Evolutionary conservation across 2,113 vertebrate genomes (phyloP), one percentile per base, ranked within the genome.

Genomic region (Lasiurus cinereus): DNA sequence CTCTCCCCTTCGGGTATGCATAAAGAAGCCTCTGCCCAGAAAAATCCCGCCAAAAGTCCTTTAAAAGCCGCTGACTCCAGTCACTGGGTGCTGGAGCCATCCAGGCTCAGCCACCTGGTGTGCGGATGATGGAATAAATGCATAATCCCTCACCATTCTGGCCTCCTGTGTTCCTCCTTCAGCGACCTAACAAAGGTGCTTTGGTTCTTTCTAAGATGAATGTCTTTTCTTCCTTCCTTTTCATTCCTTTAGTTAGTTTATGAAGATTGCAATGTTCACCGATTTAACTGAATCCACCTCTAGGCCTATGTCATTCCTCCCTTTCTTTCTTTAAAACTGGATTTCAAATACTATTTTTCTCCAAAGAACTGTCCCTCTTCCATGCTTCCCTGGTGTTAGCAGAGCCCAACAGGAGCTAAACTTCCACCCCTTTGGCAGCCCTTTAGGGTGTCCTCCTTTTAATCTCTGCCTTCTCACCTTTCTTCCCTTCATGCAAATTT

Each of bases 161-260:
- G 52, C 52, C 52, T 54, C 16, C 5, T 52, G 50, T 16, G 52
- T 54, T 18, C 18, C 50, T 50, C 50, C 50, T 50, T 54, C 18
- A 3, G 52, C 52, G 16, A 54, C 16, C 52, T 54, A 54, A 54
- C 16, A 54, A 54, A 54, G 52, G 92, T 83, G 9, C 59, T 96
- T 93, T 69, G 0, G 1, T 52, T 93, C 95, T 96, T 91, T 96
- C 72, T 66, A 93, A 80, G 93, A 21, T 84, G 69, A 96, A 94
- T 72, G 69, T 0, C 59, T 14, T 89, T 91, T 90, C 56, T 0
- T 96, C 72, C 94, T 95, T 96, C 69, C 94, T 94, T 96, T 29
- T 97, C 80, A 97, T 96, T 92, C 79, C 93, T 97, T 80, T 90
- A 62, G 69, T 69, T 8, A 77, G 43, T 92, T 95, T 94, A 84